Base-by-base conservation (phyloP, 2,113 vertebrate genomes). In the Lophochroa leadbeateri region DNA sequence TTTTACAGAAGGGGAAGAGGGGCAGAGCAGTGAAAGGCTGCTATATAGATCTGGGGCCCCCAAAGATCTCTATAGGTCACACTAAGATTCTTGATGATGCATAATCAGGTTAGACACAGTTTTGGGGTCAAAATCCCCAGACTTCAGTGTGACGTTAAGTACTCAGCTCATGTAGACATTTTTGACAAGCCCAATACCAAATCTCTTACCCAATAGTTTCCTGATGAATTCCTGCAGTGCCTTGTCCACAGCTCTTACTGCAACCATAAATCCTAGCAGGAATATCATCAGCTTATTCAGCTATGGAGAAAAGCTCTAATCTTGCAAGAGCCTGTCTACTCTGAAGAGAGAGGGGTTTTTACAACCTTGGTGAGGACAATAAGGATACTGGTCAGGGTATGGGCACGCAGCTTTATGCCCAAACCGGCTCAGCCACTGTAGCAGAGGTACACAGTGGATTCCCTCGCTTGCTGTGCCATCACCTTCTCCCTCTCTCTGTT, bases 391-490 rank as follows among this genome's bases (percentile, higher is more conserved):
- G 17, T 33, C 39, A 74, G n/a, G 33, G 5, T 35, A 35, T 9
- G 1, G 3, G 53, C 1, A 0, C 0, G 47, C 24, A 21, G 70
- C 15, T 55, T 57, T 58, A 12, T 20, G 79, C 52, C 88, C 39
- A 75, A 10, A 53, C 29, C 0, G 1, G 27, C 14, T 35, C 55
- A 29, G 25, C 41, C 25, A 8, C 41, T 1, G 1, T 1, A 58
- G 57, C 25, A 58, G 41, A 91, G 23, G 27, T 7, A 23, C 6
- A 5, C 9, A 12, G 37, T 11, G 37, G 81, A 82, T 49, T 74
- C 41, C 53, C 53, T 80, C 2, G 0, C 44, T 23, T 76, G 47
- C 46, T 82, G 41, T 50, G 31, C 90, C 64, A 37, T 63, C 72
- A 46, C 8, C 25, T 83, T 44, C 50, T 82, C n/a, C 43, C 33